phyloP scores from a whole-genome alignment of 2,888 invertebrate genomes.

The Acronicta leporina region DNA sequence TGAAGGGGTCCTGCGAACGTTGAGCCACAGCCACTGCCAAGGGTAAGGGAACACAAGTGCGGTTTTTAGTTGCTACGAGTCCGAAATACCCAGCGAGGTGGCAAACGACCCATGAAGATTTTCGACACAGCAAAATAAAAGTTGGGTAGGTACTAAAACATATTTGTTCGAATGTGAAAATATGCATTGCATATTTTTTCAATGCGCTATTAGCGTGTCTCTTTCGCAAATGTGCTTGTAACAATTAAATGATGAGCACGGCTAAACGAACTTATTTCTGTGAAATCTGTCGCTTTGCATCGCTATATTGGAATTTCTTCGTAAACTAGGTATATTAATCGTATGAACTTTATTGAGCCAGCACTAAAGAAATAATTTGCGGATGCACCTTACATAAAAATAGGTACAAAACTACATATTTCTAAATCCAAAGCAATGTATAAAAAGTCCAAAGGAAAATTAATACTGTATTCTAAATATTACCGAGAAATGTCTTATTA shows the following conservation, averaged over 20 bases:
- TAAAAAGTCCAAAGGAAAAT: neutral
- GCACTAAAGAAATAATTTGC: neutral
- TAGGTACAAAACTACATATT: neutral
- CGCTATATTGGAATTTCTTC: constrained; percentile 9
- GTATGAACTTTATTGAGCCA: neutral
- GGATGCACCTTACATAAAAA: neutral
- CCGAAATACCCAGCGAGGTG: too few species aligned
- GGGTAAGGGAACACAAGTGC: too few species aligned
- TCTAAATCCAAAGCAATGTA: neutral
- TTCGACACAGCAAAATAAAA: too few species aligned
- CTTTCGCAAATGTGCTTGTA: constrained; percentile 12
- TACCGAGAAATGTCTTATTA: constrained; percentile 59
- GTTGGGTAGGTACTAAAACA: neutral
- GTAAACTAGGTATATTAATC: neutral
- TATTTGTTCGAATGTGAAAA: constrained; percentile 8
- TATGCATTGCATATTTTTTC: constrained; percentile 13
- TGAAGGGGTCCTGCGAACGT: too few species aligned
- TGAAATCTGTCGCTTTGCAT: neutral
- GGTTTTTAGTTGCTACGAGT: too few species aligned
- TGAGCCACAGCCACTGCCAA: too few species aligned
- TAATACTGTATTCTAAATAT: constrained; percentile 34
- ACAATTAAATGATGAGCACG: constrained; percentile 4
- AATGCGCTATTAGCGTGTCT: constrained; percentile 19
- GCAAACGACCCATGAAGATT: too few species aligned
- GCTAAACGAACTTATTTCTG: constrained; percentile 6